A percentile compares a stretch with the other conserved stretches of the same genome.
These are phyloP conservation scores for Borostomias antarcticus DNA, from an alignment of 2,797 vertebrate genomes.

Conservation along the genomic window DNA sequence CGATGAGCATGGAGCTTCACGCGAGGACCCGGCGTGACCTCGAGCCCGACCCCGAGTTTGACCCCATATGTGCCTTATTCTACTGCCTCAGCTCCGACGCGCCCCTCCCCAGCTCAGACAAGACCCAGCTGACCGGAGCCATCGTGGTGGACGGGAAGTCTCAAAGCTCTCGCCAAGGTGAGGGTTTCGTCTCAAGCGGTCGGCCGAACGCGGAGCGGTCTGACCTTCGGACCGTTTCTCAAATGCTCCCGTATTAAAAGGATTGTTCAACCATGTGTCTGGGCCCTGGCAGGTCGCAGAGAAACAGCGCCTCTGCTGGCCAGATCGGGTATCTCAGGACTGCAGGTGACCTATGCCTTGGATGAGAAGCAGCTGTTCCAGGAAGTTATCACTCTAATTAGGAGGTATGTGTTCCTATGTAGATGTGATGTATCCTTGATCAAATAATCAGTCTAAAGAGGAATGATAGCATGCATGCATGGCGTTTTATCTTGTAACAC, in stretches of 20 bases:
- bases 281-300: constrained; percentile 74
- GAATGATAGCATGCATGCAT: neutral
- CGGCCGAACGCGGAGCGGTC: neutral
- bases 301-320: constrained; percentile 87
- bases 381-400: constrained; percentile 85
- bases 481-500: neutral
- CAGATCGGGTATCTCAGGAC: constrained; percentile 90
- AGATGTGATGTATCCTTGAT: neutral
- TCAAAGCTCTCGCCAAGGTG: constrained; percentile 77
- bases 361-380: constrained; percentile 94
- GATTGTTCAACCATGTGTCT: constrained; percentile 13
- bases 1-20: constrained; percentile 96
- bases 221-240: too few relatives aligned
- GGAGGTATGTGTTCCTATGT: constrained; percentile 76
- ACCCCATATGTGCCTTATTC: constrained; percentile 97
- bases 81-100: constrained; percentile 92
- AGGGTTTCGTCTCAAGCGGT: neutral
- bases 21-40: constrained; percentile 92
- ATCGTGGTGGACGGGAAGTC: constrained; percentile 87
- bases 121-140: constrained; percentile 84
- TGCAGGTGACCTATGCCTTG: constrained; percentile 87
- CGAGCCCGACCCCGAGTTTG: constrained; percentile 96
- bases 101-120: constrained; percentile 73
- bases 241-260: too few relatives aligned
- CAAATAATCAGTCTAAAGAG: neutral